These are phyloP conservation scores for Xestia c-nigrum DNA, from an alignment of 2,888 invertebrate genomes.

Conservation along the genomic window DNA sequence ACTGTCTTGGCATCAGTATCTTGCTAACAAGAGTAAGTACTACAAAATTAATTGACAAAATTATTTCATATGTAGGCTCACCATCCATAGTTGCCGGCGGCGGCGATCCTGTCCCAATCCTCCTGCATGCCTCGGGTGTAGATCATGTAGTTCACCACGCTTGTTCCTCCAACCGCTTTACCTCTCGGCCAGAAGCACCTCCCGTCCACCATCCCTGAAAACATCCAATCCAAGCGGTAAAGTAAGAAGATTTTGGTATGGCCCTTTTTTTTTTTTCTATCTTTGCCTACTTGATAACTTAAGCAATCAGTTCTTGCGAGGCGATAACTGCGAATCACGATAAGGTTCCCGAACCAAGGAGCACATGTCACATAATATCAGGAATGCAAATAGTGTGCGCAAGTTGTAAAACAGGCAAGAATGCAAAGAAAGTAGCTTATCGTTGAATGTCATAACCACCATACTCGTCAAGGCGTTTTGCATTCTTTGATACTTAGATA, in stretches of 20 bases:
- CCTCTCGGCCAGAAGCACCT: constrained; percentile 89
- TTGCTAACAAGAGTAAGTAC: constrained; percentile 24
- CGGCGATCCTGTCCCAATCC: constrained; percentile 93
- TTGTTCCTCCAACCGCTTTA: constrained; percentile 87
- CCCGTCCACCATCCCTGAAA: constrained; percentile 82
- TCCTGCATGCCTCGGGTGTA: constrained; percentile 92
- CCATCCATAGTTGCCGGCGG: constrained; percentile 93
- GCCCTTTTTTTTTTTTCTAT: background rate
- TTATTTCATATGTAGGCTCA: constrained; percentile 63
- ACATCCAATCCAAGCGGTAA: constrained; percentile 3
- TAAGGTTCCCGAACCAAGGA: background rate
- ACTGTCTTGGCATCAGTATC: background rate
- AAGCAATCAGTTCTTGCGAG: background rate
- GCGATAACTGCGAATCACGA: background rate
- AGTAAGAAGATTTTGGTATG: constrained; percentile 26
- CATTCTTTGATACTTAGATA: background rate
- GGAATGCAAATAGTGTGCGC: background rate
- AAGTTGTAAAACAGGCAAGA: constrained; percentile 13
- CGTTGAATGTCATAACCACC: background rate
- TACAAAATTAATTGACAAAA: background rate
- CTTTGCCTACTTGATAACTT: background rate
- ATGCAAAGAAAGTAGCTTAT: constrained; percentile 8
- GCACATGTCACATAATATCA: background rate
- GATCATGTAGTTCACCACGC: constrained; percentile 91
- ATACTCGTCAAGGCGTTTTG: background rate